Evolutionary conservation across 2,888 invertebrate genomes (phyloP).

Genomic region (Pandemis corylana): DNA sequence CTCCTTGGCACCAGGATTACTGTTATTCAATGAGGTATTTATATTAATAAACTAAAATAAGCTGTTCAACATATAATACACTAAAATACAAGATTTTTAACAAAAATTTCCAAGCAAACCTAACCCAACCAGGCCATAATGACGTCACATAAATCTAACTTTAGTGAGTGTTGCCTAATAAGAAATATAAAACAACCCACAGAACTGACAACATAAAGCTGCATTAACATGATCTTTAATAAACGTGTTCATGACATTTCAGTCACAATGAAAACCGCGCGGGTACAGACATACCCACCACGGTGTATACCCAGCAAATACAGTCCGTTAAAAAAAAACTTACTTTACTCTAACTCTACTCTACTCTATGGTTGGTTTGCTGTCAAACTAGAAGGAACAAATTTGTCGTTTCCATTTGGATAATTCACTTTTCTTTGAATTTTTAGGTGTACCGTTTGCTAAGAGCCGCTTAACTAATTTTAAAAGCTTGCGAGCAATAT

Average conservation of each 20-base stretch:
- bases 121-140: conserved; percentile 89
- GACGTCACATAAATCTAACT: conserved; percentile 81
- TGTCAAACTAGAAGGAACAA: conserved; percentile 2
- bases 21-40: conserved; percentile 81
- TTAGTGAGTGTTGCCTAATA: conserved; percentile 58
- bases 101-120: conserved; percentile 88
- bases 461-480: background rate
- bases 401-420: conserved; percentile 11
- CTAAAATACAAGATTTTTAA: conserved; percentile 87
- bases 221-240: background rate
- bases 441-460: conserved; percentile 27
- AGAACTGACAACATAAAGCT: conserved; percentile 1
- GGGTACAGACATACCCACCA: background rate
- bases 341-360: background rate
- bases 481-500: background rate
- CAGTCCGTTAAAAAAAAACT: background rate
- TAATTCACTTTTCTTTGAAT: conserved; percentile 13
- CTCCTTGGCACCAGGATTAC: conserved; percentile 80
- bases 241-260: background rate
- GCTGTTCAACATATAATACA: conserved; percentile 86
- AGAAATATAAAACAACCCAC: conserved; percentile 25
- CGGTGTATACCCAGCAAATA: background rate
- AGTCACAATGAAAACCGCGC: background rate
- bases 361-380: conserved; percentile 5
- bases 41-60: conserved; percentile 83